Evolutionary conservation across 64 coral and sea anemone species (phyloP).

Genomic region (Porites australiensis): DNA sequence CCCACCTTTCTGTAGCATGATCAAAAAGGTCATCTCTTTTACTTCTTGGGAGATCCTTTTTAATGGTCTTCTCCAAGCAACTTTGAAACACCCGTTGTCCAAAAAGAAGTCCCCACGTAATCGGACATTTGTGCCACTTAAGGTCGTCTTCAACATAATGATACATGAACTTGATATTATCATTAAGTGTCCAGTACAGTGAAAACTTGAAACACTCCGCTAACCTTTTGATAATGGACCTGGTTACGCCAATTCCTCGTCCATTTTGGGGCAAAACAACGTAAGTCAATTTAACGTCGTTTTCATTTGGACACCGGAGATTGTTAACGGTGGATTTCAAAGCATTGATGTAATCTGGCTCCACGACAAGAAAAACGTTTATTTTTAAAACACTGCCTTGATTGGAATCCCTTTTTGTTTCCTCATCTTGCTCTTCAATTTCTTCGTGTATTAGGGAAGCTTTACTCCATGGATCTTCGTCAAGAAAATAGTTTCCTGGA

Average conservation of each 20-base stretch:
- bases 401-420: background rate
- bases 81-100: conserved; percentile 60
- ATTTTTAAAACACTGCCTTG: background rate
- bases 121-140: conserved; percentile 42
- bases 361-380: conserved; percentile 64
- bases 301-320: background rate
- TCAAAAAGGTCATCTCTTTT: background rate
- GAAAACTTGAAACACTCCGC: conserved; percentile 42
- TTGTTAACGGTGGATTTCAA: background rate
- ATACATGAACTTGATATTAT: conserved; percentile 56
- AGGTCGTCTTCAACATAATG: conserved; percentile 47
- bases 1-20: background rate
- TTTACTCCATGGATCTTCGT: conserved; percentile 49
- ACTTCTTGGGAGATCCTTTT: background rate
- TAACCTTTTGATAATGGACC: conserved; percentile 58
- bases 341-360: background rate
- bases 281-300: conserved; percentile 35
- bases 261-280: conserved; percentile 49
- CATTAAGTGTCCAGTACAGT: conserved; percentile 69
- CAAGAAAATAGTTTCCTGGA: conserved; percentile 57
- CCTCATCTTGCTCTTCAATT: background rate
- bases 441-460: too few species aligned
- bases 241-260: conserved; percentile 66
- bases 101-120: conserved; percentile 50
- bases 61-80: conserved; percentile 18